Percentiles rank a stretch among this genome's conserved stretches.
These are phyloP conservation scores for Pseudomyrmex gracilis DNA, from an alignment of 1,140 invertebrate species.

Conservation along the genomic window DNA sequence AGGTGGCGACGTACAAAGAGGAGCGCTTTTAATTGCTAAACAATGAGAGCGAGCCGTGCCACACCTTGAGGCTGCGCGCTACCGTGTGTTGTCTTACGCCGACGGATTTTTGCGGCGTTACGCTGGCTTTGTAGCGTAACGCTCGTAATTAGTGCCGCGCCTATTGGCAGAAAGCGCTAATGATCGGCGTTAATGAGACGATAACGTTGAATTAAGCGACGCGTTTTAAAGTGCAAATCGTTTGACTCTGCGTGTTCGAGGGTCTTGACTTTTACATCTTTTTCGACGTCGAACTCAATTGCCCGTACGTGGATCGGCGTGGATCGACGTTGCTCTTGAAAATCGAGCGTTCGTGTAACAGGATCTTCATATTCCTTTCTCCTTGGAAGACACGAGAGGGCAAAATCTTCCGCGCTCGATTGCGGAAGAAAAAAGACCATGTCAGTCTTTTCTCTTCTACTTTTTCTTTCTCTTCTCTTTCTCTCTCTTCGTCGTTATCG, in stretches of 20 bases:
- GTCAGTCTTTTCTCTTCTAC: neutral
- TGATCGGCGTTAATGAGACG: slow-evolving; percentile 27
- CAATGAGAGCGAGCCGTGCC: slow-evolving; percentile 77
- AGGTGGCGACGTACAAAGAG: slow-evolving; percentile 81
- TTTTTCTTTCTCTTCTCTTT: no score
- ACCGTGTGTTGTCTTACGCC: slow-evolving; percentile 70
- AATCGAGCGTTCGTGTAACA: slow-evolving; percentile 24
- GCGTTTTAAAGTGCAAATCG: neutral
- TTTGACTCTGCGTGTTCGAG: neutral
- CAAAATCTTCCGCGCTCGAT: neutral
- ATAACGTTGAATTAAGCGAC: slow-evolving; percentile 25
- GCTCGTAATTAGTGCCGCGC: slow-evolving; percentile 61
- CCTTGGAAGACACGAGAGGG: neutral
- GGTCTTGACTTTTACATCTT: neutral
- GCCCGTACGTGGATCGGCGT: neutral
- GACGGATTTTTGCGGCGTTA: slow-evolving; percentile 66
- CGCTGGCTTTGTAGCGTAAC: slow-evolving; percentile 35
- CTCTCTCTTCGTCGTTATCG: neutral
- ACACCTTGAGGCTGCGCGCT: slow-evolving; percentile 80
- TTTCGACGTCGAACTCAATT: neutral
- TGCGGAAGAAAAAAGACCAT: slow-evolving; percentile 28
- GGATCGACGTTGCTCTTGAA: neutral
- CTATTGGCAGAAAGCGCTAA: slow-evolving; percentile 31
- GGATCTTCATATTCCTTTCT: slow-evolving; percentile 7
- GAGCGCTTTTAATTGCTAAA: slow-evolving; percentile 83